Conservation (phyloP, 2,888 invertebrate species). For the Drosophila conformis region DNA sequence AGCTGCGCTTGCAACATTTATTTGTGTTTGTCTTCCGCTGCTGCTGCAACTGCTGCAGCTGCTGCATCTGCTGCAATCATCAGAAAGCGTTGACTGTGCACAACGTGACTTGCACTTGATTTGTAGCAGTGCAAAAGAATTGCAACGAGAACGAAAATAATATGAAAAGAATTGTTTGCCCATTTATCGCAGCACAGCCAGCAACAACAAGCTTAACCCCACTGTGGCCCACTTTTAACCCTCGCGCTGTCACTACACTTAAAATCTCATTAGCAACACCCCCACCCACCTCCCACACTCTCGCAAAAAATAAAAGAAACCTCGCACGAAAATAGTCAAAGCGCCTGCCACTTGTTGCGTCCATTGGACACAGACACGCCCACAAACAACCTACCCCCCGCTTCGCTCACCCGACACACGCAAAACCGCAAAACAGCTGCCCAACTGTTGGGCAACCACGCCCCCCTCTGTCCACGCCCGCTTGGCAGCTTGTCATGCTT, state of each 20-base stretch:
- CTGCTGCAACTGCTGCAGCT: background rate
- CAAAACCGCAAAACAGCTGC: slow-evolving; percentile 49
- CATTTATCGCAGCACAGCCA: slow-evolving; percentile 36
- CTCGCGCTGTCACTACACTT: slow-evolving; percentile 31
- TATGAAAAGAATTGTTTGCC: slow-evolving; percentile 36
- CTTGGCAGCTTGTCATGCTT: slow-evolving; percentile 31
- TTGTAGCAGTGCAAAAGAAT: slow-evolving; percentile 65
- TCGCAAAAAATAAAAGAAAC: background rate
- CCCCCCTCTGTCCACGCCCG: background rate
- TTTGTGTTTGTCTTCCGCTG: background rate
- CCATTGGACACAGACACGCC: slow-evolving; percentile 40
- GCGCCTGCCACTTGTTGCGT: slow-evolving; percentile 54
- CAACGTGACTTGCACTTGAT: slow-evolving; percentile 69
- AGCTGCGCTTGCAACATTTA: slow-evolving; percentile 11
- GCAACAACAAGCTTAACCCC: slow-evolving; percentile 26
- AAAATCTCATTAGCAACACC: slow-evolving; percentile 56
- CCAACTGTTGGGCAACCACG: slow-evolving; percentile 46
- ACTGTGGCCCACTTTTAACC: slow-evolving; percentile 26
- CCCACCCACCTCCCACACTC: background rate
- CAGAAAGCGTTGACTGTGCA: slow-evolving; percentile 21
- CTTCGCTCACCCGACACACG: slow-evolving; percentile 4
- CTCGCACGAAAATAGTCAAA: slow-evolving; percentile 8
- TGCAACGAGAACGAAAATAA: slow-evolving; percentile 9
- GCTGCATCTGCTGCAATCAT: slow-evolving; percentile 4
- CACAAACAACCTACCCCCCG: slow-evolving; percentile 1